These are phyloP conservation scores for Paedocypris micromegethes DNA, from an alignment of 2,797 vertebrate species.

Conservation along the genomic window DNA sequence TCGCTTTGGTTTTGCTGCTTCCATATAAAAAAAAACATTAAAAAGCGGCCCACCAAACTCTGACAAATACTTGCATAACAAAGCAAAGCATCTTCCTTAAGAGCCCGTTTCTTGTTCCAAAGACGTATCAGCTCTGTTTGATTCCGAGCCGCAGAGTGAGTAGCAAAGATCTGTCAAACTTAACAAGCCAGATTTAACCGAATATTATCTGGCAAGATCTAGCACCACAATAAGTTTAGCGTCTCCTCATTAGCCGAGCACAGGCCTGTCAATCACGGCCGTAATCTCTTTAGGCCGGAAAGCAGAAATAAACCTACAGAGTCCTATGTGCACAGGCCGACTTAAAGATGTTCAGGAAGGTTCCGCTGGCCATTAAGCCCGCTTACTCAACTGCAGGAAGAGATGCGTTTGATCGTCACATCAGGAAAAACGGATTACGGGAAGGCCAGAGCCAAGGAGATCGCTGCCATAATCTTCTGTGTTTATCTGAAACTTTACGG, in stretches of 20 bases:
- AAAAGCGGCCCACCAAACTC: no score
- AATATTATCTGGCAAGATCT: constrained; percentile 12
- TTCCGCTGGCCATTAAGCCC: constrained; percentile 34
- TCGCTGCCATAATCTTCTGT: constrained; percentile 34
- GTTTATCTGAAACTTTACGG: constrained; percentile 31
- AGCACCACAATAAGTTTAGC: constrained; percentile 4
- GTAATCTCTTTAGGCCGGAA: constrained; percentile 40
- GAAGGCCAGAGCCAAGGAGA: constrained; percentile 26
- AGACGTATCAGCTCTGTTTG: not conserved
- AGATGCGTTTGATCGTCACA: constrained; percentile 38
- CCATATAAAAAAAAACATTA: not conserved
- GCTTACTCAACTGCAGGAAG: constrained; percentile 30
- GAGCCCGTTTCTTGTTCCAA: constrained; percentile 6
- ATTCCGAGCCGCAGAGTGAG: constrained; percentile 9
- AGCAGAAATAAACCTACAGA: constrained; percentile 36
- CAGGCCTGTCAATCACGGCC: constrained; percentile 35
- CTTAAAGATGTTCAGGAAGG: constrained; percentile 16
- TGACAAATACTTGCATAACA: no score
- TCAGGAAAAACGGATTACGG: constrained; percentile 38
- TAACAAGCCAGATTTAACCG: constrained; percentile 27
- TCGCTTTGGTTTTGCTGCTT: not conserved
- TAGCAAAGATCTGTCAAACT: constrained; percentile 12
- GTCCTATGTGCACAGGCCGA: constrained; percentile 16
- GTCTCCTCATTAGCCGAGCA: constrained; percentile 25
- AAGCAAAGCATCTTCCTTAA: not conserved